Evolutionary conservation across 2,113 vertebrate species (phyloP).

Genomic region (Poeciliopsis occidentalis): DNA sequence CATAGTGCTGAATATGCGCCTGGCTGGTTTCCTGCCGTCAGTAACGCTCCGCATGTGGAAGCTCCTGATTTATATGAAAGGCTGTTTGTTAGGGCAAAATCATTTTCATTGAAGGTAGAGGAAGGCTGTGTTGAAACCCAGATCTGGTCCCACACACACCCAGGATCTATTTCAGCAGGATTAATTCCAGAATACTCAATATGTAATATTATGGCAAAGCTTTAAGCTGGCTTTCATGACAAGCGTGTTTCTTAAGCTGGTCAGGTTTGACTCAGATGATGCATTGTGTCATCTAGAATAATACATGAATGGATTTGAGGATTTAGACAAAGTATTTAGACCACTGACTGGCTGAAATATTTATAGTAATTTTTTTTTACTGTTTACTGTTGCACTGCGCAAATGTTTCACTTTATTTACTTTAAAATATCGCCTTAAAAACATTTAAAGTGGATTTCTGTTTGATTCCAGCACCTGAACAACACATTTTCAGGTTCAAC

Average conservation of each 20-base stretch:
- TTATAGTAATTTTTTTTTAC: background rate
- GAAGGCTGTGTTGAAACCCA: slow-evolving; percentile 32
- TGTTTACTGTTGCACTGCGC: too few species aligned
- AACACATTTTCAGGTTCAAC: too few species aligned
- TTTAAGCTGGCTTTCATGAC: slow-evolving; percentile 1
- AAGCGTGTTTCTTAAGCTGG: slow-evolving; percentile 20
- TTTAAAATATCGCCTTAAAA: too few species aligned
- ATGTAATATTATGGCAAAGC: background rate
- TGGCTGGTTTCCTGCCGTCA: slow-evolving; percentile 1
- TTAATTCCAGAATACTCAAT: slow-evolving; percentile 6
- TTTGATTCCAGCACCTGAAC: too few species aligned
- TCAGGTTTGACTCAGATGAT: background rate
- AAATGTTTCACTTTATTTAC: too few species aligned
- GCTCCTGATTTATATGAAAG: slow-evolving; percentile 14
- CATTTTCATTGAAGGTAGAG: slow-evolving; percentile 25
- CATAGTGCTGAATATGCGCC: slow-evolving; percentile 13
- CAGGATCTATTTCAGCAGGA: slow-evolving; percentile 6
- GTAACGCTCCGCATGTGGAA: slow-evolving; percentile 24
- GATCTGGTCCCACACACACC: background rate
- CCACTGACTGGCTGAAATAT: background rate
- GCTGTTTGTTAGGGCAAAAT: slow-evolving; percentile 26
- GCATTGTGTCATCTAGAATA: background rate
- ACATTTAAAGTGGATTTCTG: too few species aligned
- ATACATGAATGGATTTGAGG: background rate
- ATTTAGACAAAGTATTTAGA: background rate